Evolutionary conservation across 1,140 invertebrate species (phyloP).

Genomic region (Heterodera schachtii): DNA sequence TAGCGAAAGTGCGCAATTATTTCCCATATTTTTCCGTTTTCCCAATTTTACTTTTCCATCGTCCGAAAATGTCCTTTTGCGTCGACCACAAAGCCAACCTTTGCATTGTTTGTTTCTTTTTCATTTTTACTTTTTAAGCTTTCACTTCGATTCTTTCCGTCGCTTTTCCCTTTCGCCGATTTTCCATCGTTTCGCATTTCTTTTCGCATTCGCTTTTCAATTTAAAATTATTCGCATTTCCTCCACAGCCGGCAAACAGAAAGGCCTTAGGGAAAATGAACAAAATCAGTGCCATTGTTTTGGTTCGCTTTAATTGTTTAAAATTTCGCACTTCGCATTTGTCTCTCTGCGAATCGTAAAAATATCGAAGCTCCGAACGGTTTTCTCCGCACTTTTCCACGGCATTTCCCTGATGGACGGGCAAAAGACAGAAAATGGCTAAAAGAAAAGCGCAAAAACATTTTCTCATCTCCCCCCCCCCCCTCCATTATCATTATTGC

Average conservation of each 20-base stretch:
- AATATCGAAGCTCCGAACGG: conserved; percentile 14
- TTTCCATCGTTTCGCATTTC: neutral
- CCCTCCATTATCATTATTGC: neutral
- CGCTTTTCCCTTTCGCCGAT: neutral
- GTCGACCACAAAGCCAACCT: neutral
- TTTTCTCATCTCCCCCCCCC: neutral
- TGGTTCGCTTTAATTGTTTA: too few species aligned
- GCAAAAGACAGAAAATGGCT: neutral
- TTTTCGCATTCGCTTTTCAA: conserved; percentile 18
- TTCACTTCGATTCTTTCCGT: neutral
- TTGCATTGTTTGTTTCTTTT: neutral
- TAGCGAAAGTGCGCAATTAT: neutral
- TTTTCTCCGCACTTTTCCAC: neutral
- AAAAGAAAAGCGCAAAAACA: neutral
- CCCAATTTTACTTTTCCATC: neutral
- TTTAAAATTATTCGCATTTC: conserved; percentile 29
- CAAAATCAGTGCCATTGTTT: too few species aligned
- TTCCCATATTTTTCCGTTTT: neutral
- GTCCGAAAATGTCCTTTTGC: neutral
- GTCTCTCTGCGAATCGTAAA: conserved; percentile 16
- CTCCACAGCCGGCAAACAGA: conserved; percentile 23
- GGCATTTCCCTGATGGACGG: neutral
- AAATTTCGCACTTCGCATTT: conserved; percentile 22
- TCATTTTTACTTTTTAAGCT: neutral
- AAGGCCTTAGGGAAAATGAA: neutral